Percentiles rank a stretch among this genome's conserved stretches.
phyloP scores from a whole-genome alignment of 2,888 invertebrate species.

The Bedellia somnulentella region DNA sequence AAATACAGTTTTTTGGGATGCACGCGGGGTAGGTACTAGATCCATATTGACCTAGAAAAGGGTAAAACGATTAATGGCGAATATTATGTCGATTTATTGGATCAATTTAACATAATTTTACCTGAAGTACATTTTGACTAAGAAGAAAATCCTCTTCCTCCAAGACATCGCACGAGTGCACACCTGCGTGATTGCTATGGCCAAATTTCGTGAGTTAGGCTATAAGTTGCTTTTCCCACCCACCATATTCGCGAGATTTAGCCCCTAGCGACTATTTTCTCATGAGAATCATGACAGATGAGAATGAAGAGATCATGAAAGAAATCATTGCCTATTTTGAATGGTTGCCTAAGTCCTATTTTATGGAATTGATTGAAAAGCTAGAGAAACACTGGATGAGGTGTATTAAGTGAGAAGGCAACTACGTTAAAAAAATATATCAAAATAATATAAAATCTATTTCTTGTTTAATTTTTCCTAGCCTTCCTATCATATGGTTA shows the following conservation, averaged over 20 bases:
- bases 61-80: no score
- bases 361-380: conserved; percentile 4
- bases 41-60: no score
- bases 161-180: conserved; percentile 1
- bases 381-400: conserved; percentile 5
- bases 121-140: no score
- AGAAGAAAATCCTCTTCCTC: background rate
- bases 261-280: background rate
- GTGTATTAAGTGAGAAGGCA: conserved; percentile 4
- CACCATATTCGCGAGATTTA: background rate
- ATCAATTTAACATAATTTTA: no score
- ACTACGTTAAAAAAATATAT: conserved; percentile 2
- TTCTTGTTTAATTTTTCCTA: conserved; percentile 3
- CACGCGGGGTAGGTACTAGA: no score
- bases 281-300: background rate
- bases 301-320: conserved; percentile 1
- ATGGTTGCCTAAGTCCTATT: conserved; percentile 3
- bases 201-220: conserved; percentile 1
- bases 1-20: no score
- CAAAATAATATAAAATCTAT: background rate
- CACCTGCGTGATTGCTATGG: conserved; percentile 1
- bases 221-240: no score
- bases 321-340: conserved; percentile 3
- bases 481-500: no score
- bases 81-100: no score